These are phyloP conservation scores for Allolobophora icterica DNA, from an alignment of 2,888 invertebrate genomes.

Conservation along the genomic window DNA sequence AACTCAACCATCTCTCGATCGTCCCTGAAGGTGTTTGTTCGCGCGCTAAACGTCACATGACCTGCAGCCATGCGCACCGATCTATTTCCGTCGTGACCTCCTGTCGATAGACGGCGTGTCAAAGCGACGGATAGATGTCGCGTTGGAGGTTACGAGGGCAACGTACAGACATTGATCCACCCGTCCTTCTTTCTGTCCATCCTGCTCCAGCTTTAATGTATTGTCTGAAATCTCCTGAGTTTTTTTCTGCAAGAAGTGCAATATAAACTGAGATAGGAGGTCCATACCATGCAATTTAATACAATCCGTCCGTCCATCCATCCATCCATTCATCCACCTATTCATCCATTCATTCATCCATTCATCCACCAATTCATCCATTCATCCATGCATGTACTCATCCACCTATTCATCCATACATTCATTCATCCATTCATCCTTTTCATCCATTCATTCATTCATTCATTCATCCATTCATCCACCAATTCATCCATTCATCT, in stretches of 20 bases:
- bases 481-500: too few relatives aligned
- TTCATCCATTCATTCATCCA: neutral
- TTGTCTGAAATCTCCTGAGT: too few relatives aligned
- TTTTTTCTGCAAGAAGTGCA: too few relatives aligned
- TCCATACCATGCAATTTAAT: too few relatives aligned
- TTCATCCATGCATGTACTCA: too few relatives aligned
- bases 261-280: too few relatives aligned
- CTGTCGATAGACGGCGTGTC: neutral
- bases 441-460: neutral
- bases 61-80: neutral
- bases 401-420: too few relatives aligned
- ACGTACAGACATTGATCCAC: neutral
- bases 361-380: too few relatives aligned
- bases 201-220: too few relatives aligned
- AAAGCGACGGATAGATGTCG: neutral
- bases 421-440: neutral
- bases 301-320: too few relatives aligned
- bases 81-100: conserved; percentile 11
- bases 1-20: neutral
- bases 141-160: neutral
- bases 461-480: neutral
- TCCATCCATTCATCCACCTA: neutral
- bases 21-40: neutral
- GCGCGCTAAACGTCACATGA: neutral
- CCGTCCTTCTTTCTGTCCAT: neutral